Percentiles rank a stretch among this genome's conserved stretches.
phyloP scores from a whole-genome alignment of 2,888 invertebrate genomes.

The Papilio protenor region DNA sequence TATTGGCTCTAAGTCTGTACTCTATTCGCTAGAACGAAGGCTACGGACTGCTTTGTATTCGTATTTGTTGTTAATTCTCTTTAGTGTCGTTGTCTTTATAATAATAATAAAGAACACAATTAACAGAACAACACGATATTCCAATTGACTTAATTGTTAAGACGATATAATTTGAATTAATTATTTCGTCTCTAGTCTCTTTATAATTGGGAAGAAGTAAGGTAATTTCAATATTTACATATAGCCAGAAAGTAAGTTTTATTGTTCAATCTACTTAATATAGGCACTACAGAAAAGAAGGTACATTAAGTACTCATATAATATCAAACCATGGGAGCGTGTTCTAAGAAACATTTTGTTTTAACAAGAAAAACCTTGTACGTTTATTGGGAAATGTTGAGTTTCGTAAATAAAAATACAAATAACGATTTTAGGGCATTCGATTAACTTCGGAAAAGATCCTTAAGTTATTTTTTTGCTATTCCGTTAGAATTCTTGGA shows the following conservation, averaged over 20 bases:
- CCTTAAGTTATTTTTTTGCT: conserved; percentile 16
- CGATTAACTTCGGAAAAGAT: background rate
- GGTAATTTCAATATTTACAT: background rate
- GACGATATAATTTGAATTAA: background rate
- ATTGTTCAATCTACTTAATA: background rate
- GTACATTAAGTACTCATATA: background rate
- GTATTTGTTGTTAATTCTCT: conserved; percentile 34
- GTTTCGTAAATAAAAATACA: conserved; percentile 10
- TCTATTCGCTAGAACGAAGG: conserved; percentile 35
- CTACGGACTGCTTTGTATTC: conserved; percentile 39
- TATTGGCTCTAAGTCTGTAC: conserved; percentile 43
- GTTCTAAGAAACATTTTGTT: background rate
- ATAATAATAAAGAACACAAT: conserved; percentile 19
- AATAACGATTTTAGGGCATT: conserved; percentile 12
- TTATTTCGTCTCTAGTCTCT: background rate
- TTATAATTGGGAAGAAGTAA: background rate
- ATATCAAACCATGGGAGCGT: background rate
- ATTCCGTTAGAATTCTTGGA: conserved; percentile 13
- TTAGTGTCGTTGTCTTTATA: conserved; percentile 38
- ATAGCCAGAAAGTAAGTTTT: background rate
- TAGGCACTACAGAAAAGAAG: background rate
- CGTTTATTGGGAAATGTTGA: background rate
- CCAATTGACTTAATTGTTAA: background rate
- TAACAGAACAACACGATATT: background rate
- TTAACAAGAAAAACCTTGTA: background rate